Base-by-base conservation (phyloP, 2,888 invertebrate genomes). In the Harpagoxenus sublaevis region DNA sequence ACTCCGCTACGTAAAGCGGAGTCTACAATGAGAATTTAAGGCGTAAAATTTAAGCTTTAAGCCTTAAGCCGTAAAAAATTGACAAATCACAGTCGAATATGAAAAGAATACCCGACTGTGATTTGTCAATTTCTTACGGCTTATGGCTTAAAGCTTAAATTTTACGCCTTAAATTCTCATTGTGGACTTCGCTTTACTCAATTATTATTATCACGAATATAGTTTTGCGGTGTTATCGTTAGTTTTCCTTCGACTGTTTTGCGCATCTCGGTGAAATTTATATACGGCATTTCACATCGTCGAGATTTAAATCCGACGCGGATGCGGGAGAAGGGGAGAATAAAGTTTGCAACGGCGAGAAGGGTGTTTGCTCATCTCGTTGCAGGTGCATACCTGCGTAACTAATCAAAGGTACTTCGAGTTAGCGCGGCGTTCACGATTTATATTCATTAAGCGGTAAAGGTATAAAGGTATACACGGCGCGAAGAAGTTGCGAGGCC, bases 381-480 rank as follows among this genome's bases (percentile, higher is more conserved):
- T 71, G 73, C 77, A 70, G 84, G 70, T 73, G 81, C 83, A 62
- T 83, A 87, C 78, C 84, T 84, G 74, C 74, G 71, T 71, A 84
- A 85, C 86, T 86, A 86, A 87, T 87, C 87, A 85, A 84, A 83
- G 84, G 83, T 75, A 71, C 74, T 68, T 53, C 63, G 82, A 75
- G 83, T 65, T 85, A 66, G 73, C 68, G 39, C 55, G 62, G 82
- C 66, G 57, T 65, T 77, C 51, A 35, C 84, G 66, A 88, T 89
- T 88, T 88, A 88, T 88, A 89, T 89, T 89, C 88, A 87, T 89
- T 89, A 89, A 87, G 86, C 83, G 65, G 74, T 55, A 84, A 73
- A 77, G 51, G 23, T 23, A 23, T 23, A 23, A 23, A 23, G 23
- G 23, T 23, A 23, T 83, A 83, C 66, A 63, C 81, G 62, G 78